Base-by-base conservation (phyloP, 2,888 invertebrate species). In the Cataglyphis albicans region DNA sequence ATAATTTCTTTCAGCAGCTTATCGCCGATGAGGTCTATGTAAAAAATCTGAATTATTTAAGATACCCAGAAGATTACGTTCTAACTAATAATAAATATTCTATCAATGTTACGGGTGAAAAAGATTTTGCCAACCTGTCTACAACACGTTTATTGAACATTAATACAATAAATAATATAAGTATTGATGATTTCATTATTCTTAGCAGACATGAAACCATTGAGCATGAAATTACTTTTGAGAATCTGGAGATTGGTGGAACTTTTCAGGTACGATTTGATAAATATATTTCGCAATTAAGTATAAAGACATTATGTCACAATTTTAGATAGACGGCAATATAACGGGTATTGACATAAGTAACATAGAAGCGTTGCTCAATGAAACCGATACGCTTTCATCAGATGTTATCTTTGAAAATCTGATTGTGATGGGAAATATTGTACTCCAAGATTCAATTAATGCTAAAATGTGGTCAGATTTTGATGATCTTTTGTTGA, bases 31-130 rank as follows among this genome's bases (percentile, higher is more conserved):
- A 29, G 1, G 44, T 95, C 21, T 83, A 91, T 1, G 90, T 95
- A 29, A 89, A 93, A 25, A 90, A 88, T 52, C 91, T 96, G 10
- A 96, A 96, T 89, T 91, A 91, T 35, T 87, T 96, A 0, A 89
- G 90, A 70, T 96, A 96, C 91, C 96, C 96, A 0, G 92, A 94
- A 12, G 95, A 95, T 48, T 96, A 95, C 85, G 90, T 96, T 5
- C 92, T 95, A 84, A 91, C 92, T 2, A 93, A 94, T 86, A 93
- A 93, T 15, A 90, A 90, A 9, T 67, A 88, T 15, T 88, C 91
- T 5, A 92, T 94, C 29, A 89, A 93, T 3, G 94, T 96, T n/a
- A 92, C 88, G 63, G 95, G 95, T 0, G 89, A 91, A 38, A 96
- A 96, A 91, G 91, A 87, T 48, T 96, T 96, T 81, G 92, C 93